phyloP scores from a whole-genome alignment of 1,140 invertebrate species.

The Drosophila biarmipes region DNA sequence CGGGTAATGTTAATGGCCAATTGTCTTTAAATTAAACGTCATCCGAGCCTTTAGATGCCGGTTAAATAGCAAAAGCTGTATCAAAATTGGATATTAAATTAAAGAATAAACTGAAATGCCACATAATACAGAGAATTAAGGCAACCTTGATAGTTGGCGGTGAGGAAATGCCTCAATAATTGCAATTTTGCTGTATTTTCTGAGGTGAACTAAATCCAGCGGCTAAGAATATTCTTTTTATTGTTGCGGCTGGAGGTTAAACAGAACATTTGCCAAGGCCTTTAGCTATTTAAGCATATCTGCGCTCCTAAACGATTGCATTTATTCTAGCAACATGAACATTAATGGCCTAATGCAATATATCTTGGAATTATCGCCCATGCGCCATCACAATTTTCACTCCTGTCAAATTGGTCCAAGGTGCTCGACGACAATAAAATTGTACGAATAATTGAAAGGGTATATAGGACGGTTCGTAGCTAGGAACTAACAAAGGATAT shows the following conservation, averaged over 20 bases:
- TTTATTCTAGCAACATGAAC: conserved; percentile 27
- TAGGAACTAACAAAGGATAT: neutral
- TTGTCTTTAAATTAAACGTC: conserved; percentile 66
- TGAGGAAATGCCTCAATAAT: conserved; percentile 24
- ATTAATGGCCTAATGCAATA: conserved; percentile 32
- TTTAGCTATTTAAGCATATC: conserved; percentile 19
- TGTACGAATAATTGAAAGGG: neutral
- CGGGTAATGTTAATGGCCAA: conserved; percentile 73
- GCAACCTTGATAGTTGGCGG: conserved; percentile 26
- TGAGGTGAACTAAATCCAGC: conserved; percentile 3
- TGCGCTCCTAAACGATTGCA: conserved; percentile 6
- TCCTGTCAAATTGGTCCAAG: conserved; percentile 68
- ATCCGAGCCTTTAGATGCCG: conserved; percentile 42
- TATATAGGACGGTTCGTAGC: neutral
- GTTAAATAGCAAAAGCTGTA: conserved; percentile 16
- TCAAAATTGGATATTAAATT: conserved; percentile 27
- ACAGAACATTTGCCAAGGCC: conserved; percentile 8
- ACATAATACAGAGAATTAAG: conserved; percentile 3
- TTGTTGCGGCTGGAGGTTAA: conserved; percentile 5
- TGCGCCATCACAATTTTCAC: conserved; percentile 57
- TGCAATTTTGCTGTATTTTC: conserved; percentile 3
- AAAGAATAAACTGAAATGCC: conserved; percentile 17
- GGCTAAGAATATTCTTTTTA: neutral
- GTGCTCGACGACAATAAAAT: conserved; percentile 44
- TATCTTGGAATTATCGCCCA: conserved; percentile 48